These are phyloP conservation scores for Papilio gigon DNA, from an alignment of 2,888 invertebrate genomes.

Conservation along the genomic window DNA sequence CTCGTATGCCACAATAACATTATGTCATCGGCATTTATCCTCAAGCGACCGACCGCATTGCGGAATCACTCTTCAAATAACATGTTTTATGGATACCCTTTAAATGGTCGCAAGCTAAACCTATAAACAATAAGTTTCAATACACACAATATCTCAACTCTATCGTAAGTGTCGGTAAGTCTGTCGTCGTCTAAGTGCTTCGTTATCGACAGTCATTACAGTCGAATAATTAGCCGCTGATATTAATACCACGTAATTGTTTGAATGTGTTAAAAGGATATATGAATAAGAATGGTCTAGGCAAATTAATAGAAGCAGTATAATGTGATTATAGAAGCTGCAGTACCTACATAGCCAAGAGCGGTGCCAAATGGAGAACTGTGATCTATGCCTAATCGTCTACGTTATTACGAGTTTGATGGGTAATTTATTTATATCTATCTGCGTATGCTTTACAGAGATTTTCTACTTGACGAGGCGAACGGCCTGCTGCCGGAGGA, in stretches of 20 bases:
- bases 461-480: conserved; percentile 99
- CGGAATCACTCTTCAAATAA: conserved; percentile 7
- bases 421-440: neutral
- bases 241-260: neutral
- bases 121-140: neutral
- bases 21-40: conserved; percentile 39
- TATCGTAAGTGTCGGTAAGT: conserved; percentile 1
- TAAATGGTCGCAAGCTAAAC: conserved; percentile 6
- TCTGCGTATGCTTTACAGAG: conserved; percentile 81
- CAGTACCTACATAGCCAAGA: neutral
- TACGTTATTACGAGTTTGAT: neutral
- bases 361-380: neutral
- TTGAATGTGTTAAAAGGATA: neutral
- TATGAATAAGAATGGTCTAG: neutral
- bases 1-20: conserved; percentile 30
- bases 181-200: conserved; percentile 14
- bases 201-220: conserved; percentile 27
- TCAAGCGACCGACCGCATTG: conserved; percentile 7
- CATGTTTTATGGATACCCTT: neutral
- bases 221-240: neutral
- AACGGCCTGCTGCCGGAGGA: conserved; percentile 99
- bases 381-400: neutral
- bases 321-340: neutral
- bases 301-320: neutral
- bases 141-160: neutral